Base-by-base conservation (phyloP, 2,888 invertebrate species). In the Anaspis maculata region DNA sequence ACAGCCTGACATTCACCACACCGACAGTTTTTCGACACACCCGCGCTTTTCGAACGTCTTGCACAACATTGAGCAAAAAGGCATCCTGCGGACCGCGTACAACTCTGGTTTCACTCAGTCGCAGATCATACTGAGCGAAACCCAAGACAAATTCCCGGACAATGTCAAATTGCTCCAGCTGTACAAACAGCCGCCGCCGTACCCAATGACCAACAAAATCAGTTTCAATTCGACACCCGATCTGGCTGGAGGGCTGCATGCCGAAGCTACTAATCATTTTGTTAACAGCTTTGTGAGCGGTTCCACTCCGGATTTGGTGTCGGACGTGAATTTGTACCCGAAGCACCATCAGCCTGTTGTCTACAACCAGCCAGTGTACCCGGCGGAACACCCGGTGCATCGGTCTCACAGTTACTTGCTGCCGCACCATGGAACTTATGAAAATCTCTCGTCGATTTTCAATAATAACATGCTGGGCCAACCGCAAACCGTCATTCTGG, bases 211-310 rank as follows among this genome's bases (percentile, higher is more conserved):
- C 0, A 79, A 78, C 53, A 73, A 82, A 0, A 67, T 81, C n/a
- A 83, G 81, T 29, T 87, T 86, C 5, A 85, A 83, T 49, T 87
- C 86, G 1, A 88, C 88, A 1, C 88, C 89, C 0, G 89, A 89
- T 60, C 62, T 90, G 34, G 87, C 88, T 0, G 77, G 77, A 1
- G 76, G 79, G 34, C 80, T 79, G 34, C 59, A 59, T 23, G 36
- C 56, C 7, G 24, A n/a, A n/a, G n/a, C n/a, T n/a, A n/a, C n/a
- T n/a, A n/a, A n/a, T n/a, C 52, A 57, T 15, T 62, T 62, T 40
- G 52, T 64, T 23, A 58, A 57, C 41, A 64, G 50, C 1, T 74
- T 80, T 39, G 80, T 81, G 0, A 79, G 80, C 1, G 84, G 84
- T 0, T 84, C 84, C 0, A 84, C 83, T 51, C 84, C 84, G 0